Evolutionary conservation across 2,797 vertebrate genomes (phyloP), one percentile per base, ranked within the genome.

Genomic region (Onychomys leucogaster): DNA sequence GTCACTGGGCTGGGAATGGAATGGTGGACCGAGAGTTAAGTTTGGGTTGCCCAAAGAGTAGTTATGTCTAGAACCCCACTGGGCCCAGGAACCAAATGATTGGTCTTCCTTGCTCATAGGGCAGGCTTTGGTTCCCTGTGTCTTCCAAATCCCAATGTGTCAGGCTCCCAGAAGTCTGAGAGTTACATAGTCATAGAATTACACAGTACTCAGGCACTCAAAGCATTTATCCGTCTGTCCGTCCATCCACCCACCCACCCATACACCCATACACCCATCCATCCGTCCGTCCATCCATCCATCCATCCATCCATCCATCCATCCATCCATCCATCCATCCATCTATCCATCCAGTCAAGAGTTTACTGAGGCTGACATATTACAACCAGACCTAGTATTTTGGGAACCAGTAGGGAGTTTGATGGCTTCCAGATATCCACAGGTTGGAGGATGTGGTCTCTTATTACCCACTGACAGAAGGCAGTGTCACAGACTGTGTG

Each of bases 71-170:
- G 41, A 55, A 5, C 21, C 8, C n/a, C 34, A 37, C 6, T 34
- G 0, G 4, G 23, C 41, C 17, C 3, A 3, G 69, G 59, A 90
- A 43, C 43, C 11, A 21, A n/a, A 29, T 0, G 0, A 37, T 11
- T 11, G 2, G 59, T 17, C 29, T 67, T 73, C 32, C 46, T 78
- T 17, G 52, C 59, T 90, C 76, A 5, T 12, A 55, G 57, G 27
- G 49, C 32, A 61, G 71, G n/a, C 14, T 75, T 86, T 77, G 13
- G 14, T 78, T 81, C 34, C 83, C 37, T 12, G 11, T 55, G 55
- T 86, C 52, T 89, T 77, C 86, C 75, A 13, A 46, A 19, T n/a
- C 81, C 82, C 14, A 23, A 59, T 37, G 41, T 75, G 46, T 55
- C 25, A 9, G 57, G 16, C 16, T 90, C 59, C 63, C 13, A 27